Conservation (phyloP, 2,888 invertebrate species). For the Philaethria dido region DNA sequence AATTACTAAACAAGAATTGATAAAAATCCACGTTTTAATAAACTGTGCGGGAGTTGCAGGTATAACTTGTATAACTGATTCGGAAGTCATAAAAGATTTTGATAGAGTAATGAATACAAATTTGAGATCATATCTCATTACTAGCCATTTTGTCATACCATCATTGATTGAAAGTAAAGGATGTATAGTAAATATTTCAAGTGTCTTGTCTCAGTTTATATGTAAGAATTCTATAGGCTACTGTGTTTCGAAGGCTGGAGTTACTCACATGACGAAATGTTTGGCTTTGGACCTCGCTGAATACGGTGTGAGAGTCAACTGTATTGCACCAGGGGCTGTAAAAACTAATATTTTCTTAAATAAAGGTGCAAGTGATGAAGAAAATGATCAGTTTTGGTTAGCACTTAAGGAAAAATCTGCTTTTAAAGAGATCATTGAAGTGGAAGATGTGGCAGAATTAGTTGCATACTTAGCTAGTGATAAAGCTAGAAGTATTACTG, state of each 20-base stretch:
- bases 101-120: slow-evolving; percentile 54
- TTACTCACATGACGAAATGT: slow-evolving; percentile 89
- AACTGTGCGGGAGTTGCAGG: slow-evolving; percentile 54
- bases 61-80: slow-evolving; percentile 21
- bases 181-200: slow-evolving; percentile 57
- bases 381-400: slow-evolving; percentile 44
- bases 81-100: slow-evolving; percentile 47
- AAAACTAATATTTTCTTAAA: slow-evolving; percentile 58
- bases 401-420: slow-evolving; percentile 34
- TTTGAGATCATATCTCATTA: slow-evolving; percentile 52
- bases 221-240: slow-evolving; percentile 64
- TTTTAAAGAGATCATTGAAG: slow-evolving; percentile 46
- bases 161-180: slow-evolving; percentile 53
- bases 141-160: slow-evolving; percentile 50
- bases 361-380: slow-evolving; percentile 43
- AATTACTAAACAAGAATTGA: slow-evolving; percentile 49
- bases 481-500: slow-evolving; percentile 58
- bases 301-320: slow-evolving; percentile 86
- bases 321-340: slow-evolving; percentile 88
- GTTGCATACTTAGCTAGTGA: slow-evolving; percentile 56
- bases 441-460: slow-evolving; percentile 55
- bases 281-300: slow-evolving; percentile 86
- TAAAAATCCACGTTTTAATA: slow-evolving; percentile 55
- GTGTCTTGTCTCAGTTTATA: slow-evolving; percentile 41
- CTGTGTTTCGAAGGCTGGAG: slow-evolving; percentile 87